Base-by-base conservation (phyloP, 2,797 vertebrate species). In the Sardinella longiceps region DNA sequence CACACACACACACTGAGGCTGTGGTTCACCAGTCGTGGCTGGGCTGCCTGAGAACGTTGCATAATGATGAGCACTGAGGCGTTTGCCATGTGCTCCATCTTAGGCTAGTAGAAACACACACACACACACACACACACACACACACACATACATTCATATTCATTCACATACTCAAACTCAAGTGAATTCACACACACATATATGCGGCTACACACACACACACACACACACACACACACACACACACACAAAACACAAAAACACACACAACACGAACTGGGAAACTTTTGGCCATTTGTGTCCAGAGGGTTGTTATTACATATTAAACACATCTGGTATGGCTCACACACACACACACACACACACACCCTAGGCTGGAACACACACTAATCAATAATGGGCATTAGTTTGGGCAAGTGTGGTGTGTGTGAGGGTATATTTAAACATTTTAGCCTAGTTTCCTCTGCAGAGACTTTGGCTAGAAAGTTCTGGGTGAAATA, bases 1-100 rank as follows among this genome's bases (percentile, higher is more conserved):
- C 84, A 84, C 86, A 81, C 56, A 58, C 43, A 70, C 80, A 50
- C 83, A 88, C 82, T 37, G 50, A 46, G n/a, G n/a, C 58, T 63
- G 58, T 63, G 58, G 60, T 66, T 66, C 60, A 66, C 60, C 60
- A 66, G 48, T 56, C 83, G 45, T 39, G 70, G 30, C 46, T 56
- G 83, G 82, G 83, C 30, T 80, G 63, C 46, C 11, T 18, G 10
- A 28, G 51, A 84, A 84, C 53, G 45, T 84, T 84, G 74, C 83
- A 84, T 80, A 58, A 84, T 80, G 33, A 43, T 66, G 28, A 66
- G 60, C 60, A 66, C 20, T 66, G 9, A 66, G 60, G 60, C 25
- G 25, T 28, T 28, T 66, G 60, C 60, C 60, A 66, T 66, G 60
- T 66, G n/a, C 60, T 66, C n/a, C 25, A 66, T 66, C 28, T 66